Evolutionary conservation across 2,113 vertebrate genomes (phyloP).

Genomic region (Numenius arquata): DNA sequence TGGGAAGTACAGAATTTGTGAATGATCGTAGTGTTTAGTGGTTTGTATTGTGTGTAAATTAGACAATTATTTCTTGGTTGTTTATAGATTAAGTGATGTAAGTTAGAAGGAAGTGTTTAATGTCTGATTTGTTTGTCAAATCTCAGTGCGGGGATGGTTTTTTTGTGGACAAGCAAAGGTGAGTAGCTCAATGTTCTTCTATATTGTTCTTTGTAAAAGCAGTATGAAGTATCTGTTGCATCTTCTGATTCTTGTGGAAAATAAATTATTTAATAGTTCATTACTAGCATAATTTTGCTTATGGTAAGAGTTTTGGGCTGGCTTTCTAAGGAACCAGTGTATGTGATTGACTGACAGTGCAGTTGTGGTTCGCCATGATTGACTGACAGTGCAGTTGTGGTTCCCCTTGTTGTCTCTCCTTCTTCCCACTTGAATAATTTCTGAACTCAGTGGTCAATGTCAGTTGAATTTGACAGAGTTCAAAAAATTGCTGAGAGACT

Average conservation of each 20-base stretch:
- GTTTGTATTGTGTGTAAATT: background rate
- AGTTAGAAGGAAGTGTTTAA: background rate
- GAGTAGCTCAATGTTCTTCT: background rate
- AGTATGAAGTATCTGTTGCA: background rate
- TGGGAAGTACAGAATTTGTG: background rate
- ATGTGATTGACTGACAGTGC: rapidly evolving
- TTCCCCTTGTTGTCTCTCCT: background rate
- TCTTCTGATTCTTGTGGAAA: background rate
- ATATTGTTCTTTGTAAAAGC: background rate
- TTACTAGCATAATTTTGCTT: background rate
- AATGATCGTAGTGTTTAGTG: background rate
- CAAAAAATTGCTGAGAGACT: background rate
- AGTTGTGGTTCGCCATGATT: background rate
- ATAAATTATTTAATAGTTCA: background rate
- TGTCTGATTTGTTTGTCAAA: background rate
- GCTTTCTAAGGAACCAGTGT: background rate
- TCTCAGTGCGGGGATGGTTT: background rate
- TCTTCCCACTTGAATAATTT: background rate
- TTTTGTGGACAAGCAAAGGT: background rate
- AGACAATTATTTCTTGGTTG: background rate
- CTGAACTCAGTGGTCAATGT: background rate
- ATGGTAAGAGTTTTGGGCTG: background rate
- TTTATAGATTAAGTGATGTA: background rate
- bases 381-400: background rate
- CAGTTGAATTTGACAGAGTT: background rate